Evolutionary conservation across 2,888 invertebrate species (phyloP), one percentile per base, ranked within the genome.

Genomic region (Agonum fuliginosum): DNA sequence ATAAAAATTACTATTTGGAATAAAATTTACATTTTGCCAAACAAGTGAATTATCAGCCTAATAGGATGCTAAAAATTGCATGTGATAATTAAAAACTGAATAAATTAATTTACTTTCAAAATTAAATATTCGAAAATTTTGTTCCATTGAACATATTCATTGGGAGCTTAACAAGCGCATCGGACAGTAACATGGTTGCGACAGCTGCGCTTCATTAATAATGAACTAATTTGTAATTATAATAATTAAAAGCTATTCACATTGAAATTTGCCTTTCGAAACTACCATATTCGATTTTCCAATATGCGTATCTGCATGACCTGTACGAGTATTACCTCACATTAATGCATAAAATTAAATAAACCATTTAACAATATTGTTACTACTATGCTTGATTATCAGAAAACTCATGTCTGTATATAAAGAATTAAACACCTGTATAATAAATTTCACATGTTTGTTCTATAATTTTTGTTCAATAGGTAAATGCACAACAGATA

Each of bases 241-340:
- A 46, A 71, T 71, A 71, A 71, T 71, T 71, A 27, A 71, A 48
- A 71, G 46, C 71, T 34, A 71, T 71, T 71, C 71, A 71, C 46
- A 30, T 71, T 30, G 51, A 51, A 48, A 71, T 71, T 14, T 30
- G 30, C 17, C 17, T 30, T 30, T 30, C 58, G 14, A 30, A 62
- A 62, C 14, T 62, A 30, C 58, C 14, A 17, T 62, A 30, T 62
- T 30, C 58, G 17, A 34, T 34, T 62, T 62, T 30, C 46, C 58
- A 17, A 14, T 19, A 14, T 14, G 14, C 0, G 0, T 1, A 30
- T 30, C 8, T 30, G 22, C 1, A 30, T 54, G 8, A 14, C 27
- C 30, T 62, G 8, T n/a, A n/a, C n/a, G n/a, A n/a, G n/a, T n/a
- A n/a, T n/a, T n/a, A n/a, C n/a, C n/a, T n/a, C n/a, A n/a, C n/a